Base-by-base conservation (phyloP, 2,113 vertebrate species). In the Cariama cristata region DNA sequence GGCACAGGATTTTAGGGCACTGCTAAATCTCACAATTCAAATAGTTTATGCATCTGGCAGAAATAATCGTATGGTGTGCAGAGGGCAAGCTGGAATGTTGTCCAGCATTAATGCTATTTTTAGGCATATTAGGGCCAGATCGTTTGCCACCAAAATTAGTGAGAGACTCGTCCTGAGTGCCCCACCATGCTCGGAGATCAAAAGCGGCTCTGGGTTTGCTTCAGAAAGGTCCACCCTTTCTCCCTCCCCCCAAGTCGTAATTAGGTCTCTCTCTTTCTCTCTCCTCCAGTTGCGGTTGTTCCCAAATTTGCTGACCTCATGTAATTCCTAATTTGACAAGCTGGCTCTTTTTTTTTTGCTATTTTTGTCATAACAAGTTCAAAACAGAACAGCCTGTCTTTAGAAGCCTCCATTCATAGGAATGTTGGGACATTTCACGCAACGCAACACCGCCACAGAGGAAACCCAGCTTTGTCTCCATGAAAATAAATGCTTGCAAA, bases 231-330 rank as follows among this genome's bases (percentile, higher is more conserved):
- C 88, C 90, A 27, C 60, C 88, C 88, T 55, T 55, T 16, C 81
- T 81, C 75, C 79, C 92, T 86, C 60, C 95, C 90, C 90, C 91
- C 63, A 79, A 33, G 47, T 88, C 11, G 17, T 89, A 92, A 96
- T 97, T 89, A 93, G 73, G 28, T 91, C 88, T 92, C 93, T 94
- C 92, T 81, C 79, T 35, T 26, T 94, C 93, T 93, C 69, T 86
- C 81, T 88, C 92, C 71, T 93, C 92, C 94, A 66, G 58, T 85
- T 47, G 86, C 5, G 62, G 30, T 69, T 55, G 68, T 92, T 90
- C 88, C 91, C 74, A 94, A 94, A 97, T 97, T 94, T 97, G 96
- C 97, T 97, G 96, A 97, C 87, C 88, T 94, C 94, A 80, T 89
- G 91, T 96, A 94, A 94, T 96, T 97, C 96, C 89, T 94, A 97